Evolutionary conservation across 2,797 vertebrate species (phyloP).

Genomic region (Lacerta agilis): DNA sequence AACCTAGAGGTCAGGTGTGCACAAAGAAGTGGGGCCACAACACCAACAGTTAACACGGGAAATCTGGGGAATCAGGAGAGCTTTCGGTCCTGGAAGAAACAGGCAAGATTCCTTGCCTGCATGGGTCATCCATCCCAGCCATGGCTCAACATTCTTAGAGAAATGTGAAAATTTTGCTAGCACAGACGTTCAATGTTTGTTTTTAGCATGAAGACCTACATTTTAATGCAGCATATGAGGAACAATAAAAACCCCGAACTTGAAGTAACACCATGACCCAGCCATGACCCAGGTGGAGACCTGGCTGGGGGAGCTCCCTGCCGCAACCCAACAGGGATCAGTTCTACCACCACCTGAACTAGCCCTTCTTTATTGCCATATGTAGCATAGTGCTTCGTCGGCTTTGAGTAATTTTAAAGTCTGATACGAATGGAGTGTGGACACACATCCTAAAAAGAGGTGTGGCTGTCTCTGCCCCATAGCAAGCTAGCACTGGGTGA

Average conservation of each 20-base stretch:
- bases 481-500: conserved; percentile 9
- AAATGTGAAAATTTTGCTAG: background rate
- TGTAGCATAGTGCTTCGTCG: background rate
- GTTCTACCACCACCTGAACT: background rate
- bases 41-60: background rate
- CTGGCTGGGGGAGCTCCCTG: background rate
- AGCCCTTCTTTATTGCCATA: background rate
- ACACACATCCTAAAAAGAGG: background rate
- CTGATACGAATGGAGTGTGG: background rate
- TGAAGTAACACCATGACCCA: background rate
- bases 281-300: no score
- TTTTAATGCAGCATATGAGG: background rate
- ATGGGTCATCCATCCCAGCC: conserved; percentile 18
- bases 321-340: background rate
- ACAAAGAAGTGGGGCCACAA: background rate
- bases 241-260: background rate
- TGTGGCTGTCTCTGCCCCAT: accelerated
- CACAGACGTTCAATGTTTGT: background rate
- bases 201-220: background rate
- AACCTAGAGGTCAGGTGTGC: background rate
- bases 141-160: conserved; percentile 9
- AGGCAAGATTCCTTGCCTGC: background rate
- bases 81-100: background rate
- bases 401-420: background rate
- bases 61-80: background rate